Percentiles rank a stretch among this genome's conserved stretches.
phyloP scores from a whole-genome alignment of 2,797 vertebrate species.

The Coranthus polyacanthus region DNA sequence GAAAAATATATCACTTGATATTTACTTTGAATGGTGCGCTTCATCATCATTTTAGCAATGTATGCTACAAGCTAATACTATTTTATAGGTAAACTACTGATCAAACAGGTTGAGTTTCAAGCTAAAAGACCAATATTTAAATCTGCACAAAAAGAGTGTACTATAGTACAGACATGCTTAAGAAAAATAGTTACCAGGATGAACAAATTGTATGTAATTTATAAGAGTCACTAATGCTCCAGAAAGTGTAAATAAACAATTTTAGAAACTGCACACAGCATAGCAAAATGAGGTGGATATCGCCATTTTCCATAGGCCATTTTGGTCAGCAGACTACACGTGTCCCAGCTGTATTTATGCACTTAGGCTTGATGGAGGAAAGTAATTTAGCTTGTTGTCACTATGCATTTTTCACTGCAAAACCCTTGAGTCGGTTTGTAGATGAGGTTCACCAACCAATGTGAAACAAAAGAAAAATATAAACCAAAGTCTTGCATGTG shows the following conservation, averaged over 20 bases:
- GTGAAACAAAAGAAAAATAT: constrained; percentile 6
- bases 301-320: constrained; percentile 3
- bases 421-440: constrained; percentile 4
- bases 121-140: neutral
- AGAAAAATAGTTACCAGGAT: neutral
- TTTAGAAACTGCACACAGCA: neutral
- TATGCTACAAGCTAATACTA: too few relatives aligned
- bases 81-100: too few relatives aligned
- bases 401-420: constrained; percentile 30
- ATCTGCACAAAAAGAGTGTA: neutral
- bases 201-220: neutral
- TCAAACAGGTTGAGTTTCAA: neutral
- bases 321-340: constrained; percentile 17
- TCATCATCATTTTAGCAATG: too few relatives aligned
- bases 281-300: neutral
- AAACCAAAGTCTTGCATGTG: neutral
- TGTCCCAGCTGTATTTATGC: constrained; percentile 38
- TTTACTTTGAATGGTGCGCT: too few relatives aligned
- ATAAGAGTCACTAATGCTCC: neutral
- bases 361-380: constrained; percentile 34
- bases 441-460: constrained; percentile 11
- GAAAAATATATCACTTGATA: too few relatives aligned
- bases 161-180: neutral
- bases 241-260: neutral
- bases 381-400: constrained; percentile 27